Conservation (phyloP, 2,888 invertebrate species). For the Zelleria hepariella region DNA sequence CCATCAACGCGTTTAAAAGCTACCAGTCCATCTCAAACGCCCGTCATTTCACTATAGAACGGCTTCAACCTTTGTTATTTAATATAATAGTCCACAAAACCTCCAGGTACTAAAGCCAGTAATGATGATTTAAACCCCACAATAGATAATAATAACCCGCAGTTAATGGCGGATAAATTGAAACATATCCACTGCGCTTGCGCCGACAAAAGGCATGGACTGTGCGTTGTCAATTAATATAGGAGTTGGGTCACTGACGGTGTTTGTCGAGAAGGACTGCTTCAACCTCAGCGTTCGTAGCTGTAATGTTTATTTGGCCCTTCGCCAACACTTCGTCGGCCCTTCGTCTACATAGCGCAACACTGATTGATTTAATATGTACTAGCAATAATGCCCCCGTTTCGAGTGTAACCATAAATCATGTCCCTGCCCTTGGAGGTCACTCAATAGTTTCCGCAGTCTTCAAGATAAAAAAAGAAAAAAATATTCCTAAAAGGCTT, state of each 20-base stretch:
- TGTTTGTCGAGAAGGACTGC: neutral
- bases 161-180: conserved; percentile 20
- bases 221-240: neutral
- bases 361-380: neutral
- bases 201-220: conserved; percentile 24
- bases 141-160: conserved; percentile 7
- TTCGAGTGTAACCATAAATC: neutral
- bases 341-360: neutral
- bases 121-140: conserved; percentile 5
- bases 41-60: neutral
- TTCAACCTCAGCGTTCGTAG: neutral
- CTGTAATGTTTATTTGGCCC: no score
- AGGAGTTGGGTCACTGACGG: no score
- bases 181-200: conserved; percentile 20
- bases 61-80: neutral
- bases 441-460: neutral
- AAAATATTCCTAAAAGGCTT: neutral
- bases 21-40: neutral
- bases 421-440: neutral
- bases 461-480: neutral
- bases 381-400: neutral
- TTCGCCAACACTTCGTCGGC: no score
- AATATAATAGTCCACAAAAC: neutral
- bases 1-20: neutral
- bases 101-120: neutral